Conservation (phyloP, 1,140 invertebrate species). For the Nixonia krombeini region DNA sequence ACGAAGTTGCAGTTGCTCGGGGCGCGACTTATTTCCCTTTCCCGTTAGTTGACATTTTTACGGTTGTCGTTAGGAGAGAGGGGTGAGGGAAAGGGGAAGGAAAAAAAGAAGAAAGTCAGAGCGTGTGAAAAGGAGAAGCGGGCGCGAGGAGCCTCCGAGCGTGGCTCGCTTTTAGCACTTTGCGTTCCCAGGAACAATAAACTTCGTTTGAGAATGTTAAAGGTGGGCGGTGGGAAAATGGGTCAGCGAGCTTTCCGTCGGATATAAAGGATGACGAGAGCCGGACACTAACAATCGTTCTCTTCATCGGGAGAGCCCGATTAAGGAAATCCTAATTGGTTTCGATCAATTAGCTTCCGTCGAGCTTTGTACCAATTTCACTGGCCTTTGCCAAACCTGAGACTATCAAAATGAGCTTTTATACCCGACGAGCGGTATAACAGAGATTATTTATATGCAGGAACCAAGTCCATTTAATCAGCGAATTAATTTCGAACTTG, state of each 20-base stretch:
- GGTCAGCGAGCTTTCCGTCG: neutral
- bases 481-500: too few species aligned
- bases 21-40: neutral
- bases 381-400: too few species aligned
- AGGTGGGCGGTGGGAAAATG: neutral
- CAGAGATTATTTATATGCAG: too few species aligned
- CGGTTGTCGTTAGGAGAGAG: neutral
- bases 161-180: neutral
- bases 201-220: constrained; percentile 1
- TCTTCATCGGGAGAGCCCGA: neutral
- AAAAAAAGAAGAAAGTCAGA: neutral
- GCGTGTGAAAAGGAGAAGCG: neutral
- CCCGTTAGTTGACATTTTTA: neutral
- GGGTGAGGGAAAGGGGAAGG: neutral
- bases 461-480: too few species aligned
- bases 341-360: too few species aligned
- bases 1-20: neutral
- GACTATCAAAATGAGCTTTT: too few species aligned
- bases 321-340: too few species aligned
- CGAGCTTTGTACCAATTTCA: too few species aligned
- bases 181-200: neutral
- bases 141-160: neutral
- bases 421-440: too few species aligned
- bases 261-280: neutral
- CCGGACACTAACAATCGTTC: neutral